phyloP scores from a whole-genome alignment of 2,797 vertebrate species.

The Tadarida brasiliensis region DNA sequence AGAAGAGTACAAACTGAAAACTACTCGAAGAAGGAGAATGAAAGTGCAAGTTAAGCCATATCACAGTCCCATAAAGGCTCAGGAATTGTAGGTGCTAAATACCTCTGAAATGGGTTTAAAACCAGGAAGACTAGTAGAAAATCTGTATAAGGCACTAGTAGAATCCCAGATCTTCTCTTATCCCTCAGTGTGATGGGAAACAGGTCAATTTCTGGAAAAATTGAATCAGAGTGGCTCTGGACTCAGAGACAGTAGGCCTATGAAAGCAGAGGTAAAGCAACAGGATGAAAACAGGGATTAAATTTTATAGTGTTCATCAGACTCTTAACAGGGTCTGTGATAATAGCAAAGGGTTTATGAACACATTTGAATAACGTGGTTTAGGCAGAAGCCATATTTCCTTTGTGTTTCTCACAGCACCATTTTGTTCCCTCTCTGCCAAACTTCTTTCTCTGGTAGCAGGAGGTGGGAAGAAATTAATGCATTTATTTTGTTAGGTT shows the following conservation, averaged over 20 bases:
- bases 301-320: not conserved
- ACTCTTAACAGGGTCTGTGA: constrained; percentile 24
- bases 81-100: not conserved
- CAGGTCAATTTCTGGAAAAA: constrained; percentile 13
- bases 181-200: not conserved
- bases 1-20: constrained; percentile 32
- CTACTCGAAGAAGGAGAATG: not conserved
- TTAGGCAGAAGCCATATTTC: constrained; percentile 7
- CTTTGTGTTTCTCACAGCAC: not conserved
- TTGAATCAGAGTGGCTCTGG: not conserved
- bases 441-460: not conserved
- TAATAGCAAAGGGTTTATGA: not conserved
- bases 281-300: not conserved
- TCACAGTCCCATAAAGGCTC: not conserved
- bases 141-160: not conserved
- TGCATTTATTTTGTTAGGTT: constrained; percentile 30
- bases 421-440: not conserved
- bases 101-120: not conserved
- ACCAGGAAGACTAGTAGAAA: not conserved
- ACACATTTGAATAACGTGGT: not conserved
- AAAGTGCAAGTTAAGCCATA: not conserved
- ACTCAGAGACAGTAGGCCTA: not conserved
- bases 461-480: not conserved
- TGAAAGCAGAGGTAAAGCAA: not conserved
- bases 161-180: not conserved